phyloP scores from a whole-genome alignment of 2,888 invertebrate genomes.

The Aquatica leii region DNA sequence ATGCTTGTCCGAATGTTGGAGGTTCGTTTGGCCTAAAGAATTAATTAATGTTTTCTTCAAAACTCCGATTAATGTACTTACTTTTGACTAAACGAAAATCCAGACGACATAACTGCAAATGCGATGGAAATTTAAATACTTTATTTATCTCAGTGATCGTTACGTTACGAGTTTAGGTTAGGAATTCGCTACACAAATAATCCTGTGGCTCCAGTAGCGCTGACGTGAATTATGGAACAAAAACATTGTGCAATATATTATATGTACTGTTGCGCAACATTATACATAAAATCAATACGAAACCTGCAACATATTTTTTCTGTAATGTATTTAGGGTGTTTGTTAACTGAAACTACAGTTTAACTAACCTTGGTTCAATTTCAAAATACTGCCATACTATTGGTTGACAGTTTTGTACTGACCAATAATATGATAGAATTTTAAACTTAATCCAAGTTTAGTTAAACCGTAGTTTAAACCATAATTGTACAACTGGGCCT shows the following conservation, averaged over 20 bases:
- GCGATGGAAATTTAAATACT: not conserved
- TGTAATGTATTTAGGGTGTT: too few species aligned
- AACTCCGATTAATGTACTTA: slow-evolving; percentile 21
- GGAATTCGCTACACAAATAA: not conserved
- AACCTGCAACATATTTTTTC: too few species aligned
- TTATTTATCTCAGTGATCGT: not conserved
- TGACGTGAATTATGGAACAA: not conserved
- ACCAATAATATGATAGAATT: too few species aligned
- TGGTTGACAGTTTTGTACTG: too few species aligned
- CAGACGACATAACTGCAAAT: slow-evolving; percentile 33
- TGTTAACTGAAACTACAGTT: too few species aligned
- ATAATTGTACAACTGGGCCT: too few species aligned
- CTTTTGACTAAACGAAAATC: slow-evolving; percentile 41
- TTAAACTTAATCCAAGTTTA: too few species aligned
- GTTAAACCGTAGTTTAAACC: too few species aligned
- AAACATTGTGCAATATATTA: not conserved
- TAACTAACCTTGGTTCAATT: too few species aligned
- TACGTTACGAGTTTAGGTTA: not conserved
- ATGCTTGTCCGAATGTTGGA: slow-evolving; percentile 31
- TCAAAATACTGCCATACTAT: too few species aligned
- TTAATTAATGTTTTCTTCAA: slow-evolving; percentile 7
- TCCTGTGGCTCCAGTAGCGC: not conserved
- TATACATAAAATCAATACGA: too few species aligned
- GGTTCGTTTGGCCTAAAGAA: slow-evolving; percentile 24
- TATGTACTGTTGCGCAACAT: too few species aligned